Conservation (phyloP, 2,888 invertebrate genomes). For the Atethmia centrago region DNA sequence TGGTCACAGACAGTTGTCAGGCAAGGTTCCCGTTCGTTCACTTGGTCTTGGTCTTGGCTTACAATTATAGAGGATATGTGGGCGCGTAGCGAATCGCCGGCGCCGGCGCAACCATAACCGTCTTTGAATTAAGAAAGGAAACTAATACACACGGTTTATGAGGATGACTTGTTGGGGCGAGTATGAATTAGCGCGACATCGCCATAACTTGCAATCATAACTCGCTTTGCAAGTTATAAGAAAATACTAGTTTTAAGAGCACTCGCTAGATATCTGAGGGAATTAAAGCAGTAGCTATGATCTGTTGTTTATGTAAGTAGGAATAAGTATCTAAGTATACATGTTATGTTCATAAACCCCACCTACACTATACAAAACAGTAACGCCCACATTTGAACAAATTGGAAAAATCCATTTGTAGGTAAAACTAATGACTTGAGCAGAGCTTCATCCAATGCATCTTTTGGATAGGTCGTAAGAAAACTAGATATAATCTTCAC, state of each 20-base stretch:
- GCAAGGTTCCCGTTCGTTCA: conserved; percentile 72
- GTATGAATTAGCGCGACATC: conserved; percentile 67
- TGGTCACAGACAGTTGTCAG: conserved; percentile 63
- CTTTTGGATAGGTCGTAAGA: conserved; percentile 15
- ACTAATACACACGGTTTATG: conserved; percentile 67
- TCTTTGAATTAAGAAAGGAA: conserved; percentile 71
- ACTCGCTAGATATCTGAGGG: conserved; percentile 8
- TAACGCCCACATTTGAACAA: conserved; percentile 34
- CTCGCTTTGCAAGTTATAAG: conserved; percentile 48
- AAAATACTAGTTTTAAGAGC: conserved; percentile 52
- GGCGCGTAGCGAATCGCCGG: conserved; percentile 78
- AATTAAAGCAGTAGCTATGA: conserved; percentile 21
- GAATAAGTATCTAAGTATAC: conserved; percentile 1
- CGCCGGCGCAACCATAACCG: conserved; percentile 76
- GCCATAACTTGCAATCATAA: conserved; percentile 58
- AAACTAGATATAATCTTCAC: conserved; percentile 39
- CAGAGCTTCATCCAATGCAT: not conserved
- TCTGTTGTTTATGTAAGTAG: not conserved
- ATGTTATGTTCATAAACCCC: conserved; percentile 25
- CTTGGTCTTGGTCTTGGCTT: conserved; percentile 65
- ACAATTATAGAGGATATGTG: conserved; percentile 74
- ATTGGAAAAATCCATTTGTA: conserved; percentile 27
- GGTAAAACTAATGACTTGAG: conserved; percentile 17
- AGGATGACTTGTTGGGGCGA: conserved; percentile 54
- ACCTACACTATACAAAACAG: conserved; percentile 31